Evolutionary conservation across 2,797 vertebrate species (phyloP).

Genomic region (Poecilia wingei): DNA sequence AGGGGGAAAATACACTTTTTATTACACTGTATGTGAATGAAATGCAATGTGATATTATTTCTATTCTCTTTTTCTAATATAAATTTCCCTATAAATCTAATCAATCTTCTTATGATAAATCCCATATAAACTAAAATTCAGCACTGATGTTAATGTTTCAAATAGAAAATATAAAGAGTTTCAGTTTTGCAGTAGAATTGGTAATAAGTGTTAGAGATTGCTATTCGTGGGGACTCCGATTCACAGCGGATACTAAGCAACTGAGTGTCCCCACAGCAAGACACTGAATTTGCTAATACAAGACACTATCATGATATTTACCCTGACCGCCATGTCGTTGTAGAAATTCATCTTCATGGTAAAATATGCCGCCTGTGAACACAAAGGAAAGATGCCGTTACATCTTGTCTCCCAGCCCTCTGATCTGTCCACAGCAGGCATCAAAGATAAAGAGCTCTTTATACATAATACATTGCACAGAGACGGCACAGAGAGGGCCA

Average conservation of each 20-base stretch:
- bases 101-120: not conserved
- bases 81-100: not conserved
- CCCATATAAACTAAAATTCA: not conserved
- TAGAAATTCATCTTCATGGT: constrained; percentile 99
- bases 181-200: constrained; percentile 13
- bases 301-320: constrained; percentile 92
- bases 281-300: constrained; percentile 90
- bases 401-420: constrained; percentile 84
- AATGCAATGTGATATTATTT: not conserved
- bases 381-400: constrained; percentile 84
- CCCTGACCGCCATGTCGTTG: constrained; percentile 97
- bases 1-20: not conserved
- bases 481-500: constrained; percentile 81
- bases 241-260: constrained; percentile 47
- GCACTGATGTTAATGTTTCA: not conserved
- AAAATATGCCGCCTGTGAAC: constrained; percentile 95
- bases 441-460: constrained; percentile 94
- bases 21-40: not conserved
- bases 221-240: constrained; percentile 43
- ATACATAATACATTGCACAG: constrained; percentile 94
- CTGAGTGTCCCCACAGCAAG: constrained; percentile 46
- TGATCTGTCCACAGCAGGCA: constrained; percentile 89
- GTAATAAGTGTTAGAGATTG: constrained; percentile 28
- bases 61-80: not conserved
- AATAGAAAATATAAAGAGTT: constrained; percentile 1